phyloP scores from a whole-genome alignment of 2,888 invertebrate genomes.

The Rosalia funebris region DNA sequence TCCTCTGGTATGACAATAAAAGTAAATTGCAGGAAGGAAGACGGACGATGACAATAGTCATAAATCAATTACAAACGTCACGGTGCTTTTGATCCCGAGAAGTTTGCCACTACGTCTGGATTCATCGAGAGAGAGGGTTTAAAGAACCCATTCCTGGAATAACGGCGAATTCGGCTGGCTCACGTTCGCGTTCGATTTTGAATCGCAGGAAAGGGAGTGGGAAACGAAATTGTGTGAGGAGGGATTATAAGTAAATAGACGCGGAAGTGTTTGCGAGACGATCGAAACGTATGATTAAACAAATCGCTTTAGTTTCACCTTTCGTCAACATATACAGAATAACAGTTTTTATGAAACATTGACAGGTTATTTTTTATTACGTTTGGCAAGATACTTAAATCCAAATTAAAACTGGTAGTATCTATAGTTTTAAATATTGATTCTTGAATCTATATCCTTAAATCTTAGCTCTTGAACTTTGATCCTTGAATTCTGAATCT shows the following conservation, averaged over 20 bases:
- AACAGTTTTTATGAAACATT: no score
- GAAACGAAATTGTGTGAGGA: not conserved
- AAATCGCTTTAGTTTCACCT: no score
- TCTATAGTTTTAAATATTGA: no score
- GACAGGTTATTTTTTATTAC: no score
- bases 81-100: slow-evolving; percentile 40
- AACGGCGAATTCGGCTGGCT: not conserved
- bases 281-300: no score
- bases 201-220: slow-evolving; percentile 13
- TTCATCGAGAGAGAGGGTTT: slow-evolving; percentile 1
- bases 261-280: slow-evolving; percentile 8
- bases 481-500: no score
- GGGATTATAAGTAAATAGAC: not conserved
- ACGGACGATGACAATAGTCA: slow-evolving; percentile 45
- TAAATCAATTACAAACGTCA: slow-evolving; percentile 50
- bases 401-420: no score
- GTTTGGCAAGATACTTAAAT: no score
- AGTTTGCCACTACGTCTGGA: slow-evolving; percentile 17
- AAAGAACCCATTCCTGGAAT: not conserved
- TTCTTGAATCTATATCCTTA: no score
- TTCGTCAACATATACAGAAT: no score
- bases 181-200: not conserved
- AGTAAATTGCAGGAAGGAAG: slow-evolving; percentile 38
- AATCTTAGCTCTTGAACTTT: no score
- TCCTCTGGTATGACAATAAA: slow-evolving; percentile 28